Conservation (phyloP, 2,888 invertebrate species). For the Meghimatium bilineatum region DNA sequence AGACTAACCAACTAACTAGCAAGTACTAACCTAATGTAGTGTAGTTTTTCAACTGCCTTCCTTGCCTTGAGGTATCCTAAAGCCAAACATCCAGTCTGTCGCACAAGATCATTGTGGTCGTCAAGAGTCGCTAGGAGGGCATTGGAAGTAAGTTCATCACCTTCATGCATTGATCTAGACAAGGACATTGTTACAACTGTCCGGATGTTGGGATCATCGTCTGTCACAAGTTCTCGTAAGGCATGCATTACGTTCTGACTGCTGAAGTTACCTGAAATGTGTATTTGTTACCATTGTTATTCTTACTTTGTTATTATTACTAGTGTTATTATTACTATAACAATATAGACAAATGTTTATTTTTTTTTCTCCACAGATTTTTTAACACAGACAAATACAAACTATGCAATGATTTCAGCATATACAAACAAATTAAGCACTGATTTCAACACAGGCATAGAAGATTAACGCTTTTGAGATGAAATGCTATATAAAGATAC, state of each 20-base stretch:
- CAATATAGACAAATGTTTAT: no score
- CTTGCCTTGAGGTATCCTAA: conserved; percentile 64
- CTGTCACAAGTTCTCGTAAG: conserved; percentile 61
- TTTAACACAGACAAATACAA: no score
- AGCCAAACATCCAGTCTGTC: conserved; percentile 70
- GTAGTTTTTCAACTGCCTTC: conserved; percentile 60
- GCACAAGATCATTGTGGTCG: conserved; percentile 66
- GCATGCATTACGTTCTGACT: conserved; percentile 64
- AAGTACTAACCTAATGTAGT: conserved; percentile 63
- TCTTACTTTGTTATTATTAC: no score
- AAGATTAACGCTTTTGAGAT: no score
- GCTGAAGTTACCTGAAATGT: conserved; percentile 63
- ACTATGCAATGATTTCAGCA: no score
- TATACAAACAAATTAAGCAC: no score
- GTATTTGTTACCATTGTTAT: background rate
- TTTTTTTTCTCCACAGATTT: no score
- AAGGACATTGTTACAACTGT: conserved; percentile 68
- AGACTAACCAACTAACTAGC: background rate
- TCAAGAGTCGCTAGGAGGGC: conserved; percentile 59
- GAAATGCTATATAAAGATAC: no score
- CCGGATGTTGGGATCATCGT: conserved; percentile 65
- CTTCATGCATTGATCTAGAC: conserved; percentile 60
- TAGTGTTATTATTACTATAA: no score
- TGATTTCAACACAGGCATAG: no score
- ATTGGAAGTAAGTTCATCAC: conserved; percentile 55